Evolutionary conservation across 37 sponge, comb jelly and placozoan genomes (phyloP), one percentile per base, ranked within the genome.

Genomic region (Ianthella basta): DNA sequence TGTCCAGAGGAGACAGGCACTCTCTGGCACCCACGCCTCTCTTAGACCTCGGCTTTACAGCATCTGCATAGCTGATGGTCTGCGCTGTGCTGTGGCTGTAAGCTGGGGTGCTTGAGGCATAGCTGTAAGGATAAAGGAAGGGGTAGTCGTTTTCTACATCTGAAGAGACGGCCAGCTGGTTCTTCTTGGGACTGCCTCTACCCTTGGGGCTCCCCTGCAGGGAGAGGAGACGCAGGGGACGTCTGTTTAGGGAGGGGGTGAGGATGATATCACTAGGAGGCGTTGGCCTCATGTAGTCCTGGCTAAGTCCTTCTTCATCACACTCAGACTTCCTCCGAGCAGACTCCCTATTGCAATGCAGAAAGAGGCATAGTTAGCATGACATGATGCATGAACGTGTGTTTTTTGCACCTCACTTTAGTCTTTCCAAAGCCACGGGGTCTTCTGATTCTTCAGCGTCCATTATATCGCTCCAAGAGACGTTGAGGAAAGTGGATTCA

Each of bases 391-490:
- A 8, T 44, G 8, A 3, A 44, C 50, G 50, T 44, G 50, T 8
- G 3, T 44, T 3, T 44, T 44, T 44, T 8, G 4, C 24, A 54
- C 8, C 87, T 80, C 72, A 93, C 93, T 54, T 89, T 21, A 89
- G 56, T 14, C 27, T 23, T 59, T 72, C 38, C 8, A 93, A 75
- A 27, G 87, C 79, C 18, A 84, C 82, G 15, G 82, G 61, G 63
- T 95, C 90, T n/a, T 86, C 90, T 3, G 82, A 72, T 33, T 77
- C 82, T 40, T 95, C 95, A 0, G 95, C 95, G 18, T 91, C 92
- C 75, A 91, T 84, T 14, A 95, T 95, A 61, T 95, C 95, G 33
- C 55, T 83, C 95, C 95, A 95, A 5, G 78, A 75, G n/a, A 75
- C 78, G 40, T 75, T 75, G 1, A 16, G 34, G 25, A 75, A 41